These are phyloP conservation scores for Aselliscus stoliczkanus DNA, from an alignment of 2,797 vertebrate species.

Conservation along the genomic window DNA sequence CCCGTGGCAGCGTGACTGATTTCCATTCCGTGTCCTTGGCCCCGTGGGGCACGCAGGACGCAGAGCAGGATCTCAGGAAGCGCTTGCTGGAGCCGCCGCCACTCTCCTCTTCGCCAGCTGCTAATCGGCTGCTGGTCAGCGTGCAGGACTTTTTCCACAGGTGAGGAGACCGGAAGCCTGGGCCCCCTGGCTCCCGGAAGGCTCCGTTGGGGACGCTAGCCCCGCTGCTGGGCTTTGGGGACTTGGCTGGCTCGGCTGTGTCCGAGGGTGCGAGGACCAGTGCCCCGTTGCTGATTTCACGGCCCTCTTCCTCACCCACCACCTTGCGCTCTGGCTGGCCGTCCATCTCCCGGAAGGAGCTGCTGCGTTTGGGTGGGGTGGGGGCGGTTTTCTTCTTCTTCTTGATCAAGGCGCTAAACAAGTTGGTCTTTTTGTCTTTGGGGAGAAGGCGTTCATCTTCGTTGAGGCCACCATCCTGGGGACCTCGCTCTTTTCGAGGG, in stretches of 20 bases:
- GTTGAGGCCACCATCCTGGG: slow-evolving; percentile 86
- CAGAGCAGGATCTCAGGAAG: slow-evolving; percentile 91
- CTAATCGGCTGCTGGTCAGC: slow-evolving; percentile 80
- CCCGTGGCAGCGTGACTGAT: slow-evolving; percentile 94
- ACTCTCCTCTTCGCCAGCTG: slow-evolving; percentile 86
- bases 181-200: slow-evolving; percentile 80
- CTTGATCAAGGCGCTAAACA: slow-evolving; percentile 94
- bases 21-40: slow-evolving; percentile 89
- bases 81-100: slow-evolving; percentile 89
- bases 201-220: slow-evolving; percentile 88
- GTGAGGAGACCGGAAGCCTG: slow-evolving; percentile 84
- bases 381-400: slow-evolving; percentile 97
- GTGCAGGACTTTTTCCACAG: slow-evolving; percentile 89
- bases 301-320: slow-evolving; percentile 81
- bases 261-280: slow-evolving; percentile 76
- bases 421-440: slow-evolving; percentile 91
- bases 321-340: slow-evolving; percentile 84
- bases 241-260: slow-evolving; percentile 82
- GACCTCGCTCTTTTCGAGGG: slow-evolving; percentile 90
- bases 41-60: slow-evolving; percentile 87
- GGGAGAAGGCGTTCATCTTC: slow-evolving; percentile 94
- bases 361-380: slow-evolving; percentile 94
- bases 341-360: slow-evolving; percentile 94
- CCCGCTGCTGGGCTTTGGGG: slow-evolving; percentile 83
- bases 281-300: slow-evolving; percentile 87